These are phyloP conservation scores for Pelobates cultripes DNA, from an alignment of 2,797 vertebrate genomes.

Conservation along the genomic window DNA sequence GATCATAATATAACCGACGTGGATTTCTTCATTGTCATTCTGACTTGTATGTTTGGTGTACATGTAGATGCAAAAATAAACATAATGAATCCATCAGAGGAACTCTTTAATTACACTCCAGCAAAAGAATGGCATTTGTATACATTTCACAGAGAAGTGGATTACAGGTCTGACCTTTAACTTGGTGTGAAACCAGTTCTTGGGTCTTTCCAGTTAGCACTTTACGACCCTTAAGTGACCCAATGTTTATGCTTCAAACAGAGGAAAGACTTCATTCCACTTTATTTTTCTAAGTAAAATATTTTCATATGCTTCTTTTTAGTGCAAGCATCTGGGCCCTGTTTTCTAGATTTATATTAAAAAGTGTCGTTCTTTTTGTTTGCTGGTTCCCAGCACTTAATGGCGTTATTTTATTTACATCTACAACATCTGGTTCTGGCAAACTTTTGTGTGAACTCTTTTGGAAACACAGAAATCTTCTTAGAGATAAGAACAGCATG, in stretches of 20 bases:
- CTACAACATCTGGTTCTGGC: slow-evolving; percentile 56
- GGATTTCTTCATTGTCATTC: slow-evolving; percentile 63
- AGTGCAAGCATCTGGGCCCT: slow-evolving; percentile 55
- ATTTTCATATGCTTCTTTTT: slow-evolving; percentile 56
- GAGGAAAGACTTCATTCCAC: slow-evolving; percentile 58
- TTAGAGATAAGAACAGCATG: slow-evolving; percentile 18
- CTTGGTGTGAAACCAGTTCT: slow-evolving; percentile 65
- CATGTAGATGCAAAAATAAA: slow-evolving; percentile 72
- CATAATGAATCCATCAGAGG: slow-evolving; percentile 66
- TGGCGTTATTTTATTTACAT: slow-evolving; percentile 59
- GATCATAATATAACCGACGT: slow-evolving; percentile 37
- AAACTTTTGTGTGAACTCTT: slow-evolving; percentile 38
- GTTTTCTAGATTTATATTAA: slow-evolving; percentile 57
- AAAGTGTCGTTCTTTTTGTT: slow-evolving; percentile 56
- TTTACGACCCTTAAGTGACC: slow-evolving; percentile 61
- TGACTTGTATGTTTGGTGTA: slow-evolving; percentile 62
- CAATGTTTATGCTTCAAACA: slow-evolving; percentile 66
- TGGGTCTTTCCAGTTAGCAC: slow-evolving; percentile 57
- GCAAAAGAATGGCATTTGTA: slow-evolving; percentile 69
- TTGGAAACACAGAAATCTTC: slow-evolving; percentile 8
- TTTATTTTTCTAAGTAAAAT: slow-evolving; percentile 62
- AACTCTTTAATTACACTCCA: slow-evolving; percentile 69
- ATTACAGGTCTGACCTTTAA: slow-evolving; percentile 70
- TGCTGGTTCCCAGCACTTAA: slow-evolving; percentile 57
- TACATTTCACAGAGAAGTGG: slow-evolving; percentile 70